Percentiles rank a stretch among this genome's conserved stretches.
phyloP scores from a whole-genome alignment of 2,888 invertebrate species.

The Hypercompe scribonia region DNA sequence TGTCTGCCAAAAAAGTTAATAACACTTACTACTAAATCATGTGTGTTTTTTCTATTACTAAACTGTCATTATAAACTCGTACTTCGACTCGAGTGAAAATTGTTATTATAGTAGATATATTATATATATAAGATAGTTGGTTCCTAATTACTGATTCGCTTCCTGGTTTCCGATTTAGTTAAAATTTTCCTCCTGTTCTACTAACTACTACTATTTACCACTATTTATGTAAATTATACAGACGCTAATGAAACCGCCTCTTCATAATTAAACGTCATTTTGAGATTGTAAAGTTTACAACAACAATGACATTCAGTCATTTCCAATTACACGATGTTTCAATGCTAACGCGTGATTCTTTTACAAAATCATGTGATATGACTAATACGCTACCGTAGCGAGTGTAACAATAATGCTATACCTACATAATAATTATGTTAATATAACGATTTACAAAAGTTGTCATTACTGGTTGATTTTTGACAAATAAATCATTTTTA shows the following conservation, averaged over 20 bases:
- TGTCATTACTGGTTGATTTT: background rate
- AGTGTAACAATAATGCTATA: slow-evolving; percentile 14
- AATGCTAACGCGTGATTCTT: slow-evolving; percentile 8
- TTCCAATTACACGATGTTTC: slow-evolving; percentile 12
- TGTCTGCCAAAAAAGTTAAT: too few species aligned
- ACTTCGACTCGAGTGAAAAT: too few species aligned
- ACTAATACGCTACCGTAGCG: slow-evolving; percentile 31
- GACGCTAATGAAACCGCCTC: background rate
- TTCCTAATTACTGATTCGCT: background rate
- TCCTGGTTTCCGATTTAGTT: background rate
- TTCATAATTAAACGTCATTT: slow-evolving; percentile 18
- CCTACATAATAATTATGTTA: slow-evolving; percentile 12
- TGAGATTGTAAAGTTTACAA: slow-evolving; percentile 23
- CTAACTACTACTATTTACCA: background rate
- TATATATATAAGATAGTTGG: background rate
- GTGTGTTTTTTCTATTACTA: background rate
- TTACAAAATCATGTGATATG: slow-evolving; percentile 30
- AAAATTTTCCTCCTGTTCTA: background rate
- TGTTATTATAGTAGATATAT: background rate
- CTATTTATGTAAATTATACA: background rate
- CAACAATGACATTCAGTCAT: slow-evolving; percentile 17
- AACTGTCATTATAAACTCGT: background rate
- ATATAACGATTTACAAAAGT: slow-evolving; percentile 8
- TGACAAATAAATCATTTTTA: background rate
- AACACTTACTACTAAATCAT: too few species aligned